phyloP scores from a whole-genome alignment of 92 coral and sea anemone genomes.

The Actinernus sp. region DNA sequence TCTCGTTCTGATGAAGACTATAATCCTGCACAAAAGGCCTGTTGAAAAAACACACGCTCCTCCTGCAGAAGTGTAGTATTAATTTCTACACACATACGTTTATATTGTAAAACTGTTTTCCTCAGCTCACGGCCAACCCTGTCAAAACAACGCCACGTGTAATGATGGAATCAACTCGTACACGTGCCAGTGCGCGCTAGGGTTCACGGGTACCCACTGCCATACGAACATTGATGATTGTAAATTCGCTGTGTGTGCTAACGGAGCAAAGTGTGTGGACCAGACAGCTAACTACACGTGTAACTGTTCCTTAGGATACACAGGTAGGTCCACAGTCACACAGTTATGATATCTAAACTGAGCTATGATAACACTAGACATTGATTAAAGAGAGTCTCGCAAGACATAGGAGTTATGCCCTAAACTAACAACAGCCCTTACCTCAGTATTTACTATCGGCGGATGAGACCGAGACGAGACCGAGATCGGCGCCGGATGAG shows the following conservation, averaged over 20 bases:
- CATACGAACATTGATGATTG: constrained; percentile 59
- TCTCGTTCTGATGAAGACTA: no score
- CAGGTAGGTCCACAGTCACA: constrained; percentile 48
- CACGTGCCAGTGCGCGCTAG: constrained; percentile 47
- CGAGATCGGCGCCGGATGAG: no score
- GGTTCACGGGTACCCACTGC: constrained; percentile 53
- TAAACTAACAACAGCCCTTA: no score
- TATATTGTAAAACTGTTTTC: no score
- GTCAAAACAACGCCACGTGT: constrained; percentile 71
- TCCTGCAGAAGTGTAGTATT: no score
- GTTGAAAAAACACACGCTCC: no score
- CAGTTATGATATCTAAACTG: background rate
- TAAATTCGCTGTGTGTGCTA: constrained; percentile 54
- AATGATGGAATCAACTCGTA: constrained; percentile 70
- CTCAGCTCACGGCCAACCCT: constrained; percentile 7
- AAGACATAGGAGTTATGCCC: no score
- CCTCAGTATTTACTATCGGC: no score
- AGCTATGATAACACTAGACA: background rate
- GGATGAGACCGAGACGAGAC: no score
- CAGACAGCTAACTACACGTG: constrained; percentile 71
- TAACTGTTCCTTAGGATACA: constrained; percentile 71
- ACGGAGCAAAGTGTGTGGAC: constrained; percentile 72
- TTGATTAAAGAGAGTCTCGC: no score
- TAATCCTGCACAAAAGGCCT: no score
- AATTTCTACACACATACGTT: no score